Evolutionary conservation across 35 echinoderm and acorn worm species (phyloP).

Genomic region (Chiridota heheva): DNA sequence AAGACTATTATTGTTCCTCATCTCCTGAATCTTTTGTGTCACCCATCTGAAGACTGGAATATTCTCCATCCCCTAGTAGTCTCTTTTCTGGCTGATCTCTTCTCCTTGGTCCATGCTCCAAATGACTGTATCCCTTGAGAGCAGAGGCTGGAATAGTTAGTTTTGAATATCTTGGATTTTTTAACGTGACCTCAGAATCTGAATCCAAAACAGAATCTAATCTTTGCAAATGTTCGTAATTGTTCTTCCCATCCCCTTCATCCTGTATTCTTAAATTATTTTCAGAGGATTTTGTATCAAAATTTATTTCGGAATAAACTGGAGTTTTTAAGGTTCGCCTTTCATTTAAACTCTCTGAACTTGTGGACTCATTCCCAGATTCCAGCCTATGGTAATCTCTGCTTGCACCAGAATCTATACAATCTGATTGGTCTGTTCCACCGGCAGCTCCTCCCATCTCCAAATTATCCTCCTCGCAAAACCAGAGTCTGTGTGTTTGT

Average conservation of each 20-base stretch:
- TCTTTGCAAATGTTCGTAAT: slow-evolving; percentile 15
- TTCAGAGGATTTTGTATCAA: slow-evolving; percentile 6
- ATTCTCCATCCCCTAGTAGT: too few species aligned
- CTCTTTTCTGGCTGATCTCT: slow-evolving; percentile 10
- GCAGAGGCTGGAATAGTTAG: neutral
- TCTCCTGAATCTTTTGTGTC: slow-evolving; percentile 18
- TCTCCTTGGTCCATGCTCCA: slow-evolving; percentile 29
- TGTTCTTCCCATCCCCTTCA: neutral
- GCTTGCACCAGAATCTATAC: neutral
- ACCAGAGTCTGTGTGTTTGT: slow-evolving; percentile 29
- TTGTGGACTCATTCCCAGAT: slow-evolving; percentile 1
- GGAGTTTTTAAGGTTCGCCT: slow-evolving; percentile 10
- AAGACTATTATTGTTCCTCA: neutral
- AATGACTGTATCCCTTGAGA: slow-evolving; percentile 21
- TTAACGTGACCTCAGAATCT: neutral
- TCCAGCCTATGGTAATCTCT: slow-evolving; percentile 24
- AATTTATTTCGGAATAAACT: slow-evolving; percentile 24
- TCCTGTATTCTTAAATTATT: neutral
- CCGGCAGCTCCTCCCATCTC: slow-evolving; percentile 23
- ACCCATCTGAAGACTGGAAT: too few species aligned
- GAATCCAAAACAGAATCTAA: neutral
- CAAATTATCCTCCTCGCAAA: slow-evolving; percentile 4
- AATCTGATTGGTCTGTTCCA: neutral
- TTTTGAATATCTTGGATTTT: neutral
- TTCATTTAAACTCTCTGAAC: neutral